Evolutionary conservation across 2,113 vertebrate species (phyloP).

Genomic region (Sebastes fasciatus): DNA sequence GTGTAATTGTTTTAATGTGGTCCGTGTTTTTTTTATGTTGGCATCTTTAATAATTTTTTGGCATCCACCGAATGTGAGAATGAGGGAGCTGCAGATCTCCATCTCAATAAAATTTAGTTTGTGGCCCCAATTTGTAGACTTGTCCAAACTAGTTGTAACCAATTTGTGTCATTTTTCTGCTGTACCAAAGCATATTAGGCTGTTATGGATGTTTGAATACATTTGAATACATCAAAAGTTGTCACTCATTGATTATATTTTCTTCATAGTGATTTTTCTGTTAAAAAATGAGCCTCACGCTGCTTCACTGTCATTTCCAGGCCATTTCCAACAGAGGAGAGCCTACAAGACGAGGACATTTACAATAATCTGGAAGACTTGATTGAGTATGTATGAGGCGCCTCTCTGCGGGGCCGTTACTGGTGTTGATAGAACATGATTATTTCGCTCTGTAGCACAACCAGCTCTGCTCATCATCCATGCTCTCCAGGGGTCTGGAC

Average conservation of each 20-base stretch:
- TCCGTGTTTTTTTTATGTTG: neutral
- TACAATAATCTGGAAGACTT: conserved; percentile 94
- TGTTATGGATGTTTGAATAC: neutral
- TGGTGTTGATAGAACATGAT: conserved; percentile 50
- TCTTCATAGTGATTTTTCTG: neutral
- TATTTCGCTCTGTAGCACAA: conserved; percentile 47
- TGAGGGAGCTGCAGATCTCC: neutral
- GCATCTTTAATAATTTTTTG: neutral
- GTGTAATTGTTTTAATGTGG: neutral
- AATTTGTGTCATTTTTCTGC: neutral
- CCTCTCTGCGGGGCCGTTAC: conserved; percentile 34
- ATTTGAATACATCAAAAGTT: conserved; percentile 16
- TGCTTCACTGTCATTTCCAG: conserved; percentile 77
- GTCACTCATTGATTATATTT: neutral
- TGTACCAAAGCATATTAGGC: neutral
- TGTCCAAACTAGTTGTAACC: neutral
- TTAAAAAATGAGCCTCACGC: conserved; percentile 17
- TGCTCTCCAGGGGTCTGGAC: conserved; percentile 61
- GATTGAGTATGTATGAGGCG: conserved; percentile 90
- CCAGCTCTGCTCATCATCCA: conserved; percentile 44
- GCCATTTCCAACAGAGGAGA: conserved; percentile 93
- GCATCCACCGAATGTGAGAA: neutral
- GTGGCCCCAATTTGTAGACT: neutral
- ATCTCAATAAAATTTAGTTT: neutral
- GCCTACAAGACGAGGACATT: conserved; percentile 90